phyloP scores from a whole-genome alignment of 2,113 vertebrate species.

The Myxocyprinus asiaticus region DNA sequence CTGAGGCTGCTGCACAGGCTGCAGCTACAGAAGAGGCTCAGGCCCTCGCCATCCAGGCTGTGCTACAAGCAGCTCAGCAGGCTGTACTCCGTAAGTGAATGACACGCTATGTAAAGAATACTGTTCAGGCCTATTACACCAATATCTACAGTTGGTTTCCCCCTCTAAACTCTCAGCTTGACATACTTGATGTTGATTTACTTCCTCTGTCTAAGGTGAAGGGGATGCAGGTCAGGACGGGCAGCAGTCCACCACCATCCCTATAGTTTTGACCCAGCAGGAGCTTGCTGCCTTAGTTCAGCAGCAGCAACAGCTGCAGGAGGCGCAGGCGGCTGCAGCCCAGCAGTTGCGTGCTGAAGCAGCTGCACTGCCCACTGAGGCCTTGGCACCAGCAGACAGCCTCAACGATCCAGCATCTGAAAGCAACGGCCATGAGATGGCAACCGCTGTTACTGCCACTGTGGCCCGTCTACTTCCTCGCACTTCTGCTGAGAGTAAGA shows the following conservation, averaged over 20 bases:
- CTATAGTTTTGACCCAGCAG: constrained; percentile 80
- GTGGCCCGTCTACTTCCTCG: constrained; percentile 68
- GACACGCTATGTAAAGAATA: too few relatives aligned
- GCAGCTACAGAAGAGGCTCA: constrained; percentile 81
- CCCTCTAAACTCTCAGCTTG: not conserved
- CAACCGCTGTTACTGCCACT: constrained; percentile 65
- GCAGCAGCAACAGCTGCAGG: constrained; percentile 79
- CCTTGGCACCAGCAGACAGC: constrained; percentile 80
- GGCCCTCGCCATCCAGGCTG: constrained; percentile 81
- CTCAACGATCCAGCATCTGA: constrained; percentile 80
- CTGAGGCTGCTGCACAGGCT: constrained; percentile 79
- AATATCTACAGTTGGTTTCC: too few relatives aligned
- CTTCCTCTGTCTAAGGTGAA: constrained; percentile 55
- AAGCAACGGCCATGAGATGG: constrained; percentile 78
- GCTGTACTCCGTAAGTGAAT: constrained; percentile 75
- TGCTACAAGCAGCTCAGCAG: constrained; percentile 82
- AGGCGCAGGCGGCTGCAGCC: constrained; percentile 66
- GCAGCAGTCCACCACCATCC: constrained; percentile 73
- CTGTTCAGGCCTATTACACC: too few relatives aligned
- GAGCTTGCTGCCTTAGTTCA: constrained; percentile 80
- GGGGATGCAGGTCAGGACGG: constrained; percentile 64
- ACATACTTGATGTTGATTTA: not conserved
- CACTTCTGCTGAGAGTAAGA: constrained; percentile 74
- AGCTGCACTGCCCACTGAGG: constrained; percentile 72
- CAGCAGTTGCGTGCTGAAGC: constrained; percentile 52